Evolutionary conservation across 2,113 vertebrate genomes (phyloP), one percentile per base, ranked within the genome.

Genomic region (Myxocyprinus asiaticus): DNA sequence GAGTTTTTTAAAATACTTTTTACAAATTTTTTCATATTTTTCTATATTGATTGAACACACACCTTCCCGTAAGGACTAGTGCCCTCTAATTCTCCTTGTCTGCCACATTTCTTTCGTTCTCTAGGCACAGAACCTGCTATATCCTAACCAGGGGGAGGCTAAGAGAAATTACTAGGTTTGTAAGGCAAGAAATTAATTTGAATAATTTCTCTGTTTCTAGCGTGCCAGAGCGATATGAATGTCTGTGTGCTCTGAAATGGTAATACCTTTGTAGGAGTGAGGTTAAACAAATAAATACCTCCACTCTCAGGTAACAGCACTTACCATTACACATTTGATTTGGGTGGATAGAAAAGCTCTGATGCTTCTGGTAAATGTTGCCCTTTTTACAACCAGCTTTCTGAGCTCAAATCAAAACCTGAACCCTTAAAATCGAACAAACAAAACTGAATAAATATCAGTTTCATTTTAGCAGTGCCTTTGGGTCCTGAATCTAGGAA

Each of bases 191-290:
- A n/a, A 6, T 15, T 56, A 12, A 9, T 67, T 67, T 69, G 10
- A 69, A 68, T 50, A 42, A n/a, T 12, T 58, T 6, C 8, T 69
- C 22, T 55, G 42, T 67, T 45, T 74, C 11, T 3, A 51, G 15
- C 12, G 15, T 69, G 66, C 17, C 17, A 22, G 14, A 5, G 5
- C 33, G 4, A 17, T 33, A 45, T 51, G 15, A 14, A 68, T 47
- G 17, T 15, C 45, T 45, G 6, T 6, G 42, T 9, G 55, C 76
- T 78, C 69, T 78, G 76, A 78, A 78, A 78, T 78, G 76, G 65
- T 78, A 78, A 78, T 78, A 8, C 58, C 62, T 61, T 15, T 50
- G 44, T 50, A 50, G 55, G 65, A 78, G 55, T 51, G 17, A 68
- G 43, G 64, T n/a, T n/a, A n/a, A n/a, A n/a, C 58, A 58, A 77